Evolutionary conservation across 2,888 invertebrate genomes (phyloP).

Genomic region (Tiphia femorata): DNA sequence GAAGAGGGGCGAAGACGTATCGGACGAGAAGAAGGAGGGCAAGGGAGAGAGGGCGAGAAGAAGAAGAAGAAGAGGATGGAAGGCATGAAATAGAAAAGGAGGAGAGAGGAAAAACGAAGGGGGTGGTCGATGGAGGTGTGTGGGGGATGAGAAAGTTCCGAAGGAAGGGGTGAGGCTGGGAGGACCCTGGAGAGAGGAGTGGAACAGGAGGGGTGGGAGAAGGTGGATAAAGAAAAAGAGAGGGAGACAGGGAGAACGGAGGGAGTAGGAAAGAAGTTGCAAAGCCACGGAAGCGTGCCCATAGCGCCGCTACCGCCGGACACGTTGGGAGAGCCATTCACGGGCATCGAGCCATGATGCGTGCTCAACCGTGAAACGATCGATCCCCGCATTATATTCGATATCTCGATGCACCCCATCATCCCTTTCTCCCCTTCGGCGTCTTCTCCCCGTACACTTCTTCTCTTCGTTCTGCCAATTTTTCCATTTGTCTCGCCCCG

Average conservation of each 20-base stretch:
- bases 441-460: no score
- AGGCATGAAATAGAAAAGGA: constrained; percentile 3
- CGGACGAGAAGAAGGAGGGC: background rate
- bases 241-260: no score
- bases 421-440: no score
- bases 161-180: no score
- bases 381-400: constrained; percentile 38
- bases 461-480: no score
- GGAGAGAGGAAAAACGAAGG: constrained; percentile 2
- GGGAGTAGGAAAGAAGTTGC: constrained; percentile 34
- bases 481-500: no score
- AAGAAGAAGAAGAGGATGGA: no score
- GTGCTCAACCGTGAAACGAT: constrained; percentile 61
- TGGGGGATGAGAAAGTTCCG: no score
- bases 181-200: no score
- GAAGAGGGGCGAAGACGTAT: background rate
- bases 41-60: background rate
- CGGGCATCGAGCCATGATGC: constrained; percentile 58
- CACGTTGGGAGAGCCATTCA: constrained; percentile 41
- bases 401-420: constrained; percentile 19
- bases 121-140: background rate
- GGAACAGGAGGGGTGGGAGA: no score
- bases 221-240: no score
- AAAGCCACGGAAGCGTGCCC: constrained; percentile 43
- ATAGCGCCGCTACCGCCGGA: constrained; percentile 14